Evolutionary conservation across 2,797 vertebrate genomes (phyloP).

Genomic region (Martes flavigula): DNA sequence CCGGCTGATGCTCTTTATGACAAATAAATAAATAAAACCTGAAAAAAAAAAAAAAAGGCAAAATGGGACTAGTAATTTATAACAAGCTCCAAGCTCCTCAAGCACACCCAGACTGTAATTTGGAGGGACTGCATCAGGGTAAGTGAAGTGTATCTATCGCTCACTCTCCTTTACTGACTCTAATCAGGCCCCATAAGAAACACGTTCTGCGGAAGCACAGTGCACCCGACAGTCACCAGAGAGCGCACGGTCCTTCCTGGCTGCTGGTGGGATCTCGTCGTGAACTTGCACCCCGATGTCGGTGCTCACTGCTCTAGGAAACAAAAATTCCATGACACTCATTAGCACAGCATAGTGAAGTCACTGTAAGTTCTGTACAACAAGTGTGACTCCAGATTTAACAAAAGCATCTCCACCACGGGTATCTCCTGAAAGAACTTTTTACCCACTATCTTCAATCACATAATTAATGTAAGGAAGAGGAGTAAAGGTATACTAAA

Average conservation of each 20-base stretch:
- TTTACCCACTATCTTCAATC: not conserved
- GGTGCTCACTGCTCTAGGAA: constrained; percentile 73
- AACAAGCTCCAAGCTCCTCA: not conserved
- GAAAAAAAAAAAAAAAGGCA: not conserved
- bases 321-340: not conserved
- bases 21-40: too few species aligned
- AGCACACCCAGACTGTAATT: not conserved
- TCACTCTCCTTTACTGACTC: not conserved
- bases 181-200: not conserved
- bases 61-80: not conserved
- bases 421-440: not conserved
- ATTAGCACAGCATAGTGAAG: not conserved
- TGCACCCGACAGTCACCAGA: not conserved
- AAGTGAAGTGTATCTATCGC: not conserved
- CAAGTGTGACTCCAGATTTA: not conserved
- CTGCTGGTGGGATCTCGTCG: constrained; percentile 57
- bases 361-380: not conserved
- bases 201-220: not conserved
- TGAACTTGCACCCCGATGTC: constrained; percentile 57
- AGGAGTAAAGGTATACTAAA: not conserved
- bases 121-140: not conserved
- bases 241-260: constrained; percentile 46
- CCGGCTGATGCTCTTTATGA: too few species aligned
- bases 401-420: not conserved
- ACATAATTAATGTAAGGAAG: not conserved